Evolutionary conservation across 2,888 invertebrate genomes (phyloP).

Genomic region (Cerceris rybyensis): DNA sequence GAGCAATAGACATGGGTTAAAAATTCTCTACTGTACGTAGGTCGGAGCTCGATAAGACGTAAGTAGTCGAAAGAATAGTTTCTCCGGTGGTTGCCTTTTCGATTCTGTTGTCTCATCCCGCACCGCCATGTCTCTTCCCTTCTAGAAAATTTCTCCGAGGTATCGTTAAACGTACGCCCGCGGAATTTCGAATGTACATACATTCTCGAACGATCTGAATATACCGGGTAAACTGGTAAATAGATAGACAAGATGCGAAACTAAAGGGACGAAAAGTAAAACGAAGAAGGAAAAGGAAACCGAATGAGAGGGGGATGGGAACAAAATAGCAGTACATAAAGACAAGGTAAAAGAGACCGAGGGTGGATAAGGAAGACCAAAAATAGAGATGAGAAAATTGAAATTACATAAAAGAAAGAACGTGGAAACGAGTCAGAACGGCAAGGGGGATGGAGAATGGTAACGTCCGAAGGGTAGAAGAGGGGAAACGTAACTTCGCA

Average conservation of each 20-base stretch:
- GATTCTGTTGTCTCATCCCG: constrained; percentile 10
- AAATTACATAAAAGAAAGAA: constrained; percentile 29
- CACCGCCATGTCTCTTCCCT: constrained; percentile 24
- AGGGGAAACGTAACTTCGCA: constrained; percentile 24
- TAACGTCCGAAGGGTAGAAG: constrained; percentile 17
- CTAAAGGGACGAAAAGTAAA: neutral
- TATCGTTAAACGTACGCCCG: constrained; percentile 49
- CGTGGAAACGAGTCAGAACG: constrained; percentile 10
- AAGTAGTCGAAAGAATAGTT: constrained; percentile 33
- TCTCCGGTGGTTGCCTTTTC: constrained; percentile 15
- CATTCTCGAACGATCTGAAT: constrained; percentile 6
- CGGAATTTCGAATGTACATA: constrained; percentile 11
- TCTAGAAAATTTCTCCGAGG: constrained; percentile 61
- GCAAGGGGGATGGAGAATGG: constrained; percentile 18
- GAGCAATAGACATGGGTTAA: constrained; percentile 13
- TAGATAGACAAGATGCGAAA: constrained; percentile 19
- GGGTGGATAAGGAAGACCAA: constrained; percentile 20
- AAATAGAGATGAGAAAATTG: constrained; percentile 36
- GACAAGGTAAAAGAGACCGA: constrained; percentile 20
- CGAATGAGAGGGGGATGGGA: constrained; percentile 14
- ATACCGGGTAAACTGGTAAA: constrained; percentile 40
- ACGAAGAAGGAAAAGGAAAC: neutral
- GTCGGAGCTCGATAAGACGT: constrained; percentile 9
- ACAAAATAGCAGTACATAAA: constrained; percentile 20
- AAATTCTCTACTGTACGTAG: constrained; percentile 37